Percentiles rank a stretch among this genome's conserved stretches.
Conservation (phyloP, 2,113 vertebrate species). For the cattle (Bos taurus) region ARS-UCD2.0 NC_037357.1:40251501-40252000, state of each 20-base stretch:
- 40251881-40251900: not conserved
- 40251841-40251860: not conserved
- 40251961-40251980: not conserved
- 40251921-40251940: not conserved
- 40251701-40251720: not conserved
- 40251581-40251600: not conserved
- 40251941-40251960: not conserved
- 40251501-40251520: not conserved
- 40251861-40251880: not conserved
- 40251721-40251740: not conserved
- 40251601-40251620: not conserved
- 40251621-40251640: not conserved
- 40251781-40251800: not conserved
- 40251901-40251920: not conserved
- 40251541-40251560: not conserved
- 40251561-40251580: not conserved
- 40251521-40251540: not conserved
- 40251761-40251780: not conserved
- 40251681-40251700: not conserved
- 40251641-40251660: not conserved
- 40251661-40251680: not conserved
- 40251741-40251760: not conserved
- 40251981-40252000: not conserved
- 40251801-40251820: not conserved
- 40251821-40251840: not conserved